Conservation (phyloP, 2,888 invertebrate genomes). For the Hybos culiciformis region DNA sequence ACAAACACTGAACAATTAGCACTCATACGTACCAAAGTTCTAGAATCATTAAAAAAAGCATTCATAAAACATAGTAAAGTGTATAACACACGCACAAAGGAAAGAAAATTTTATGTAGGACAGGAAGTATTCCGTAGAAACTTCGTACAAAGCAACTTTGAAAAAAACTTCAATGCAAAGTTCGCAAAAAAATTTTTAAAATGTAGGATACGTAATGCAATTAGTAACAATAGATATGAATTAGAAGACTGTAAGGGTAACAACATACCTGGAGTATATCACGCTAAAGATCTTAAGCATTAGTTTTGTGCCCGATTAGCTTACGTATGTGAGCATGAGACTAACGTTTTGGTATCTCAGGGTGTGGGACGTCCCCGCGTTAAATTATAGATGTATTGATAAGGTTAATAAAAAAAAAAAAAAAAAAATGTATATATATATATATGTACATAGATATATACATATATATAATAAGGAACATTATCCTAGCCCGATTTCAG, state of each 20-base stretch:
- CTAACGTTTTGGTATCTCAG: no score
- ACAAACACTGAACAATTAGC: neutral
- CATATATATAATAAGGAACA: no score
- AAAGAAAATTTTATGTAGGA: constrained; percentile 1
- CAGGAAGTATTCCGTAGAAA: constrained; percentile 9
- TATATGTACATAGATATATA: no score
- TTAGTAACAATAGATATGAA: constrained; percentile 4
- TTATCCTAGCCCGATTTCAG: no score
- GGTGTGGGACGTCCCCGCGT: no score
- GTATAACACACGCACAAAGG: constrained; percentile 6
- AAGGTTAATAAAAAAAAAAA: no score
- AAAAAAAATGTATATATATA: no score
- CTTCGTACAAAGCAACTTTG: constrained; percentile 7
- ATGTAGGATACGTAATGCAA: constrained; percentile 2
- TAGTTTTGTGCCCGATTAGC: no score
- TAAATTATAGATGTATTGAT: no score
- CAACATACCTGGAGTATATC: constrained; percentile 1
- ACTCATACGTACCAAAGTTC: neutral
- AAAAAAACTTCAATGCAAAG: constrained; percentile 8
- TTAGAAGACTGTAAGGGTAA: constrained; percentile 8
- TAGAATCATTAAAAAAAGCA: no score
- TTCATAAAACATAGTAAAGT: neutral
- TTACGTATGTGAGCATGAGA: no score
- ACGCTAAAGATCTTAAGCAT: constrained; percentile 8
- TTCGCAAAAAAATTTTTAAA: constrained; percentile 9